phyloP scores from a whole-genome alignment of 2,888 invertebrate genomes.

The Ametastegia equiseti region DNA sequence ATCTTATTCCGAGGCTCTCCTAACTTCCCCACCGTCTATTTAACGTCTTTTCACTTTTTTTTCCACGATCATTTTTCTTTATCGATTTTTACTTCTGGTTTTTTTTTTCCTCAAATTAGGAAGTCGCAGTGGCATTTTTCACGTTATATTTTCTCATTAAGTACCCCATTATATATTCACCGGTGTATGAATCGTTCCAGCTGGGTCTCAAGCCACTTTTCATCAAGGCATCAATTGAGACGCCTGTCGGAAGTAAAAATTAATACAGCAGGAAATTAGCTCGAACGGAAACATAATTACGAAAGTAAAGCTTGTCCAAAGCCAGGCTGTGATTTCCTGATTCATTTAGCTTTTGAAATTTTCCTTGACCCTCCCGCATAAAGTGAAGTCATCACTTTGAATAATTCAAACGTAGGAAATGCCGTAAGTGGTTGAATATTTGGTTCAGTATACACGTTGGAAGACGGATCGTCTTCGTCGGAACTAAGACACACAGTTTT shows the following conservation, averaged over 20 bases:
- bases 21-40: neutral
- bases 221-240: neutral
- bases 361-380: neutral
- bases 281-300: neutral
- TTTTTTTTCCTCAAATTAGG: too few species aligned
- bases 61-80: neutral
- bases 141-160: neutral
- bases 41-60: neutral
- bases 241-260: neutral
- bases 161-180: neutral
- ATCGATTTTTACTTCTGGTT: neutral
- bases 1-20: neutral
- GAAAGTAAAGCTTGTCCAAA: neutral
- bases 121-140: neutral
- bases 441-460: conserved; percentile 8
- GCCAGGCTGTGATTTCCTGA: too few species aligned
- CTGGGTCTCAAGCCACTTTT: neutral
- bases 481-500: neutral
- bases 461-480: conserved; percentile 1
- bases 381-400: neutral
- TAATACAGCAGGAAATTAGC: neutral
- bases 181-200: neutral
- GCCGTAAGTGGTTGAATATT: conserved; percentile 6
- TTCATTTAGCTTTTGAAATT: neutral
- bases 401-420: conserved; percentile 27